Evolutionary conservation across 2,113 vertebrate genomes (phyloP).

Genomic region (Ictalurus punctatus): DNA sequence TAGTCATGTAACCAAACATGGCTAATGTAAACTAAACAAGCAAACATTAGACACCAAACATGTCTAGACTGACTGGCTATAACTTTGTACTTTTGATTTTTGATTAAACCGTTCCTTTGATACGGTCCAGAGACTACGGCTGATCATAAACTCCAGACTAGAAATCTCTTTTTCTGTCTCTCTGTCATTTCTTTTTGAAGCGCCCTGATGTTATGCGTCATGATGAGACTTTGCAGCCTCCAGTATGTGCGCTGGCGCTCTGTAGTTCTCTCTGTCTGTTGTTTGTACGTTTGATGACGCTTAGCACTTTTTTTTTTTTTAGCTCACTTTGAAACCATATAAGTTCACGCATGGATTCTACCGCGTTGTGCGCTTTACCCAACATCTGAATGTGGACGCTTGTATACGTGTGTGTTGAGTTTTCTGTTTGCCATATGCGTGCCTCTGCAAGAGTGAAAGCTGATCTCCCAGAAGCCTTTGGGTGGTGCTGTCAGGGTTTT

Average conservation of each 20-base stretch:
- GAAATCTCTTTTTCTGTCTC: not conserved
- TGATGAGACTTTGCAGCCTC: conserved; percentile 7
- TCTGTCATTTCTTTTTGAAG: not conserved
- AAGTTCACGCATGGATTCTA: not conserved
- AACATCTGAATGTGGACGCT: not conserved
- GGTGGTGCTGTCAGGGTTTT: conserved; percentile 66
- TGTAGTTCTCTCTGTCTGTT: not conserved
- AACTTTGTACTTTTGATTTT: not conserved
- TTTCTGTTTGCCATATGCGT: conserved; percentile 55
- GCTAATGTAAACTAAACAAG: not conserved
- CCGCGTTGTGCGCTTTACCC: not conserved
- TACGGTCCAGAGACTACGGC: not conserved
- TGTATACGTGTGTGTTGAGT: conserved; percentile 38
- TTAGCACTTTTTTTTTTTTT: conserved; percentile 21
- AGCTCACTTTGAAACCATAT: conserved; percentile 31
- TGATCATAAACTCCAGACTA: not conserved
- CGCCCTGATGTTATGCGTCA: not conserved
- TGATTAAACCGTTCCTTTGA: not conserved
- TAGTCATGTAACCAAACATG: not conserved
- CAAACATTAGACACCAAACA: not conserved
- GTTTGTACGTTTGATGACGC: not conserved
- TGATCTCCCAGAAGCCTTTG: conserved; percentile 62
- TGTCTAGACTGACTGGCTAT: not conserved
- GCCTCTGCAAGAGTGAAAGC: conserved; percentile 57
- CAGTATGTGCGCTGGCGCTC: not conserved